Conservation (phyloP, 2,113 vertebrate species). For the Crotophaga sulcirostris region DNA sequence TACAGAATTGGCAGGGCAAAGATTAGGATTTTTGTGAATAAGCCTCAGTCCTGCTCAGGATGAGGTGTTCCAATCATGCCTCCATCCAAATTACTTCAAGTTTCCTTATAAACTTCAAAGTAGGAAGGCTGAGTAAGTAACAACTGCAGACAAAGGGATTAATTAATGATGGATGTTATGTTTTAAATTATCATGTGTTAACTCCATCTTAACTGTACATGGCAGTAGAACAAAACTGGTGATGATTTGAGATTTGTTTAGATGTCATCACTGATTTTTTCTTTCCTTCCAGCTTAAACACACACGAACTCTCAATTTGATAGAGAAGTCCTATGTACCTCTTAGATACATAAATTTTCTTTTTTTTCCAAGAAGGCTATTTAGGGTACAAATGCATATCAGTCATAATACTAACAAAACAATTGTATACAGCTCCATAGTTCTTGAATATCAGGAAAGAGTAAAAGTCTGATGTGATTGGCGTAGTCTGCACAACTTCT, state of each 20-base stretch:
- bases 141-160: not conserved
- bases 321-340: not conserved
- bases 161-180: not conserved
- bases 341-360: not conserved
- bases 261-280: not conserved
- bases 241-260: not conserved
- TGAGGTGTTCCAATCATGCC: not conserved
- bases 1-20: not conserved
- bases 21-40: not conserved
- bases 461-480: not conserved
- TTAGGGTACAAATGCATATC: not conserved
- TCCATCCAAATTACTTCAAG: not conserved
- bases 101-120: not conserved
- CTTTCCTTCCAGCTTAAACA: not conserved
- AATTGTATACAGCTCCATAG: not conserved
- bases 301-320: not conserved
- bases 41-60: not conserved
- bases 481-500: not conserved
- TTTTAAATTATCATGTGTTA: not conserved
- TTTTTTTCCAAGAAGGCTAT: not conserved
- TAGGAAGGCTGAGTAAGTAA: not conserved
- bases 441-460: not conserved
- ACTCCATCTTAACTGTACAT: not conserved
- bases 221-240: not conserved
- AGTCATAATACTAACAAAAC: not conserved